These are phyloP conservation scores for Phocoena phocoena DNA, from an alignment of 2,113 vertebrate genomes.

Conservation along the genomic window DNA sequence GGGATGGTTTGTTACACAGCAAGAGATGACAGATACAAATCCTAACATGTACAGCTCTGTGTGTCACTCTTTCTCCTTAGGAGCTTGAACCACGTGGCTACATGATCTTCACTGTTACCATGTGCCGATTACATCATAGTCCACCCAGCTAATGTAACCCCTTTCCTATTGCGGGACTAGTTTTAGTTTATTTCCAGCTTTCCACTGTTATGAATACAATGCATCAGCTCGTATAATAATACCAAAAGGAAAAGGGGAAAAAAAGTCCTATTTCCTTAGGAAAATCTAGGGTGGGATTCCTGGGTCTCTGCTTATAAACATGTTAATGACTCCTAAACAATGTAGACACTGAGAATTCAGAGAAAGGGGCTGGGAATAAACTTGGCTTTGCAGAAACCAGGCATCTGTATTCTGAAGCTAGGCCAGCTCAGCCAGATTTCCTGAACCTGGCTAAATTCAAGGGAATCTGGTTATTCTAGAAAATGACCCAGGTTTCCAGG, in stretches of 20 bases:
- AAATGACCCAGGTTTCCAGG: conserved; percentile 21
- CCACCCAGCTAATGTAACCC: not conserved
- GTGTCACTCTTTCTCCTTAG: not conserved
- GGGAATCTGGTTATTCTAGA: not conserved
- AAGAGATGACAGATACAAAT: not conserved
- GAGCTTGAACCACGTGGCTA: not conserved
- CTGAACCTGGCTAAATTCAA: not conserved
- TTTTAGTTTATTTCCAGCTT: conserved; percentile 41
- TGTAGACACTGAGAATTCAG: not conserved
- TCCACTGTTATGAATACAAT: conserved; percentile 36
- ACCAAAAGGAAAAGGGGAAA: not conserved
- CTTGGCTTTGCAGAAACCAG: not conserved
- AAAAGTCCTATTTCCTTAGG: conserved; percentile 53
- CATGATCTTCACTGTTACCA: not conserved
- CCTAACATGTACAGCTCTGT: not conserved
- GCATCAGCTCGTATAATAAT: not conserved
- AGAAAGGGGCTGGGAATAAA: not conserved
- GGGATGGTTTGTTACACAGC: not conserved
- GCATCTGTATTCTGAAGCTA: not conserved
- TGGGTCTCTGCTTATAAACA: conserved; percentile 23
- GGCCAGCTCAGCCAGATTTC: not conserved
- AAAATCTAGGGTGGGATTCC: conserved; percentile 35
- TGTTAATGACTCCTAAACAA: not conserved
- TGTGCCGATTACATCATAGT: not conserved
- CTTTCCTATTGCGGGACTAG: not conserved